phyloP scores from a whole-genome alignment of 2,113 vertebrate species.

The Dasypus novemcinctus region DNA sequence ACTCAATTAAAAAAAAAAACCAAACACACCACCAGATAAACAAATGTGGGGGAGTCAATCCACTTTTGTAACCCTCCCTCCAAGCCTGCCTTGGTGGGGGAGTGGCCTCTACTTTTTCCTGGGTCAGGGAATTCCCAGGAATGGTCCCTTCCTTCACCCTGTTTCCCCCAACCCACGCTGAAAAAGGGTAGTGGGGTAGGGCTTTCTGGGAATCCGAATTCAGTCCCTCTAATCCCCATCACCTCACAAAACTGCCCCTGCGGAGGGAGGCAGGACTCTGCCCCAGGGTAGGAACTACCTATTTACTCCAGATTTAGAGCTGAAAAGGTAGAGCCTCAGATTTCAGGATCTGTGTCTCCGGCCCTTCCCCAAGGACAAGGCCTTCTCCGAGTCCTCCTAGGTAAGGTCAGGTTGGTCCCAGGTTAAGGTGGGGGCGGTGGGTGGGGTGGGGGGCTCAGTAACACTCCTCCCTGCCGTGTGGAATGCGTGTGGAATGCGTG shows the following conservation, averaged over 20 bases:
- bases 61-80: constrained; percentile 21
- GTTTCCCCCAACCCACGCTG: not conserved
- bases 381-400: not conserved
- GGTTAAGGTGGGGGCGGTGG: constrained; percentile 54
- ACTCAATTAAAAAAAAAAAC: constrained; percentile 67
- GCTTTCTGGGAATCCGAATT: not conserved
- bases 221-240: not conserved
- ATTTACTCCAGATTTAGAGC: too few relatives aligned
- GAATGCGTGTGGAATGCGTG: constrained; percentile 64
- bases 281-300: too few relatives aligned
- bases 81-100: not conserved
- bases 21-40: constrained; percentile 53
- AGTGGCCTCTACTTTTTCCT: not conserved
- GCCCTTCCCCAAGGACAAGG: constrained; percentile 1
- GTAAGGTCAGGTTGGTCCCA: constrained; percentile 51
- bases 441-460: too few relatives aligned
- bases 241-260: not conserved
- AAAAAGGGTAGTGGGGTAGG: not conserved
- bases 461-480: not conserved
- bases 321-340: not conserved
- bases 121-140: not conserved
- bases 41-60: constrained; percentile 16
- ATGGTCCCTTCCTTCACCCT: not conserved
- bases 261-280: not conserved
- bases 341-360: not conserved